Base-by-base conservation (phyloP, 2,797 vertebrate species). In the Artibeus lituratus region DNA sequence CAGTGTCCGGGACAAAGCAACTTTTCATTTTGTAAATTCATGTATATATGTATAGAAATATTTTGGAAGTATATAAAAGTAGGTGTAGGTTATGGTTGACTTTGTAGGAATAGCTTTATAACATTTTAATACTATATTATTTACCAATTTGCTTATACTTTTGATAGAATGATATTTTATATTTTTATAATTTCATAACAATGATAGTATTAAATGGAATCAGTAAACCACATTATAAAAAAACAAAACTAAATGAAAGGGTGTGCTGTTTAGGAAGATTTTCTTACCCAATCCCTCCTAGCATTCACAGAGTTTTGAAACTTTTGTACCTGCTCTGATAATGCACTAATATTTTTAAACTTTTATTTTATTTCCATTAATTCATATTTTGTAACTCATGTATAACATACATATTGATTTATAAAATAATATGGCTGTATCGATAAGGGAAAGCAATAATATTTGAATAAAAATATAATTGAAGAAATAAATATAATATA, bases 391-490 rank as follows among this genome's bases (percentile, higher is more conserved):
- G 35, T 59, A 83, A 87, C 18, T 78, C 44, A 2, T 2, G 32
- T 53, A 53, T 85, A 67, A 39, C 7, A 86, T 42, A 24, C 4
- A 7, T 53, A 59, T 11, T 72, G 53, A 83, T 39, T 77, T 76
- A 69, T 53, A 92, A 90, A 70, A 4, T 49, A 82, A 39, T 26
- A 47, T 87, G n/a, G 44, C 22, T 65, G 37, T 65, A 42, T 26
- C 70, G 39, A n/a, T 44, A 74, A n/a, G 21, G 19, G 10, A 72
- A 73, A 57, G 2, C 24, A 72, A 55, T 21, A 72, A 55, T 86
- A 90, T 51, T 83, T 95, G 37, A 82, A 82, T 82, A 14, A 92
- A 86, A 92, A 26, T 82, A 7, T 81, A 88, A 73, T 74, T 55
- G 12, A 39, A 29, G 47, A 88, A 67, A 35, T 72, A 14, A 67